Percentiles rank a stretch among this genome's conserved stretches.
phyloP scores from a whole-genome alignment of 92 coral and sea anemone genomes.

The Bergia puertoricense region DNA sequence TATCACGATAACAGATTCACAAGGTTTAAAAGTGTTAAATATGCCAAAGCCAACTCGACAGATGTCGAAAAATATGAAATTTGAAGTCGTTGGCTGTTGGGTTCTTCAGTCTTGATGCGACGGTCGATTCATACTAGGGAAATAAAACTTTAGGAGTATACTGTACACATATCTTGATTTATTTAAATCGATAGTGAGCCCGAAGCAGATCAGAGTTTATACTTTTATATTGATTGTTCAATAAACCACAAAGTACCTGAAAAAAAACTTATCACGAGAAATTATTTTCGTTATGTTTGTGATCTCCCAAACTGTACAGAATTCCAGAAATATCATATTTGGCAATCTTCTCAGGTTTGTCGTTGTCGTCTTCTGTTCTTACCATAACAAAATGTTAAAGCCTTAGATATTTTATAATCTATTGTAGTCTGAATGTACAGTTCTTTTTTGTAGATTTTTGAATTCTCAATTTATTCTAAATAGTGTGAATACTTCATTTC shows the following conservation, averaged over 20 bases:
- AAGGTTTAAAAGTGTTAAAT: neutral
- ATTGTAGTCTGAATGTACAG: neutral
- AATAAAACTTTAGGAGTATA: neutral
- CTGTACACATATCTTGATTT: neutral
- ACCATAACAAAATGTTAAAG: slow-evolving; percentile 15
- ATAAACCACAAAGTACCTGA: neutral
- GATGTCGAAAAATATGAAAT: neutral
- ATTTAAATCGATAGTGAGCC: neutral
- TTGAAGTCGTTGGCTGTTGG: too few species aligned
- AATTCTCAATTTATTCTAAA: neutral
- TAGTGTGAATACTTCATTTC: neutral
- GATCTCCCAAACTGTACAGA: neutral
- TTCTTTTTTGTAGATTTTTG: neutral
- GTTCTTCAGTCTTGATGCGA: neutral
- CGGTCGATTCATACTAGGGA: slow-evolving; percentile 3
- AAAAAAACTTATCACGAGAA: neutral
- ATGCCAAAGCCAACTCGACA: neutral
- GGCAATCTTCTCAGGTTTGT: neutral
- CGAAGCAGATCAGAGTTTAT: neutral
- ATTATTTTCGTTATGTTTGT: neutral
- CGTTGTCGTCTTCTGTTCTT: neutral
- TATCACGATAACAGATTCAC: neutral
- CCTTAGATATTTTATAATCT: neutral
- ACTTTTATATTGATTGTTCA: too few species aligned
- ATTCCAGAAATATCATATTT: slow-evolving; percentile 18